Percentiles rank a stretch among this genome's conserved stretches.
Evolutionary conservation across 2,888 invertebrate species (phyloP).

Genomic region (Acanthoscelides obtectus): DNA sequence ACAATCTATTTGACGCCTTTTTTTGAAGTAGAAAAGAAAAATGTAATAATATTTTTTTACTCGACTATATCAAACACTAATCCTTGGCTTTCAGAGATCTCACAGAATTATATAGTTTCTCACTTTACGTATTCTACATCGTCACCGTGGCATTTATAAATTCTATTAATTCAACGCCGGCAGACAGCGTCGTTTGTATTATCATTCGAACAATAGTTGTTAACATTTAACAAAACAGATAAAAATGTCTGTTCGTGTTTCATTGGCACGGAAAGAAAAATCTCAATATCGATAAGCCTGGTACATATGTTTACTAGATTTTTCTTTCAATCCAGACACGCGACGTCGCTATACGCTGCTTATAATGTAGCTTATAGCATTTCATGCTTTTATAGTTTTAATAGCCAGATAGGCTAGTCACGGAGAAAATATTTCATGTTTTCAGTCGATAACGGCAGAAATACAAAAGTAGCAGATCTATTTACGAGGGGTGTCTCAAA

Average conservation of each 20-base stretch:
- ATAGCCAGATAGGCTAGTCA: not conserved
- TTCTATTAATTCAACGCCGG: not conserved
- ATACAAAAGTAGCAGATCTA: too few species aligned
- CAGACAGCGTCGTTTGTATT: not conserved
- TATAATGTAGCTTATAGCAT: not conserved
- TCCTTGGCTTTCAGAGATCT: too few species aligned
- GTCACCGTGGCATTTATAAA: not conserved
- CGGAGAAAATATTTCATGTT: not conserved
- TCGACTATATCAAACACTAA: too few species aligned
- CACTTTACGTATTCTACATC: too few species aligned
- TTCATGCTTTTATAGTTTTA: not conserved
- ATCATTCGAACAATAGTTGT: not conserved
- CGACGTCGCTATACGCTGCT: not conserved
- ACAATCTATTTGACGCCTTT: too few species aligned
- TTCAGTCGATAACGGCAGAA: too few species aligned
- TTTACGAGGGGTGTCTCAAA: too few species aligned
- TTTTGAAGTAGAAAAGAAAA: too few species aligned
- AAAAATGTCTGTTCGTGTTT: not conserved
- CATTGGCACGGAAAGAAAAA: not conserved
- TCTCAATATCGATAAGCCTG: not conserved
- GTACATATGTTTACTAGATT: not conserved
- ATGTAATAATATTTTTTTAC: too few species aligned
- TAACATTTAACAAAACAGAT: not conserved
- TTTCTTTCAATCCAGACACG: not conserved
- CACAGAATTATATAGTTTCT: too few species aligned